Percentiles rank a stretch among this genome's conserved stretches.
phyloP scores from a whole-genome alignment of 2,888 invertebrate species.

The Limnephilus rhombicus region DNA sequence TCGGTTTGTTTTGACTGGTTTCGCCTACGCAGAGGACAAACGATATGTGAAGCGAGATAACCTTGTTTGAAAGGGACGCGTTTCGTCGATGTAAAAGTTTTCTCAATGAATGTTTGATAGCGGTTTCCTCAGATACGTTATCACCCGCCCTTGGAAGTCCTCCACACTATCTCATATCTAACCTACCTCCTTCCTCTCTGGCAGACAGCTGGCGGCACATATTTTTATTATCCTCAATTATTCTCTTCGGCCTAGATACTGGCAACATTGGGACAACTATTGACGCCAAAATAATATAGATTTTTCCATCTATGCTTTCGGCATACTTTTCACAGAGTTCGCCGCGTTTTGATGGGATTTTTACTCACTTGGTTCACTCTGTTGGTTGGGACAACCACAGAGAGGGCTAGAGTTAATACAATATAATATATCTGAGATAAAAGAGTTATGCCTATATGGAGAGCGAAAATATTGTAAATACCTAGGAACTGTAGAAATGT shows the following conservation, averaged over 20 bases:
- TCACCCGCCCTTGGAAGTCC: constrained; percentile 49
- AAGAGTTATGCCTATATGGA: background rate
- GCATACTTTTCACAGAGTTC: background rate
- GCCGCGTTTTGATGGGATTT: background rate
- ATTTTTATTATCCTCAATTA: background rate
- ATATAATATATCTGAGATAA: background rate
- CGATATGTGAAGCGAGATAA: background rate
- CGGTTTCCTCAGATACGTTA: constrained; percentile 50
- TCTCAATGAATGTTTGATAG: constrained; percentile 41
- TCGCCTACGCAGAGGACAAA: constrained; percentile 26
- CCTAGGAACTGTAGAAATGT: no score
- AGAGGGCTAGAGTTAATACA: no score
- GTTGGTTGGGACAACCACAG: background rate
- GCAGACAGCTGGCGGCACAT: background rate
- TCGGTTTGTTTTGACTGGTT: background rate
- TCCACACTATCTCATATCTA: constrained; percentile 6
- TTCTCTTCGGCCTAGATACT: background rate
- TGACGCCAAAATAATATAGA: background rate
- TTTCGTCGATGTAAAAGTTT: constrained; percentile 33
- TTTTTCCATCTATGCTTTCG: background rate
- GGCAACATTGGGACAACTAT: background rate
- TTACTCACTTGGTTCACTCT: no score
- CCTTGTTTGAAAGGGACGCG: constrained; percentile 11
- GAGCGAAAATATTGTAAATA: background rate
- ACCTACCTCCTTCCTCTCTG: background rate